Evolutionary conservation across 1,140 invertebrate species (phyloP).

Genomic region (Pollicipes pollicipes): DNA sequence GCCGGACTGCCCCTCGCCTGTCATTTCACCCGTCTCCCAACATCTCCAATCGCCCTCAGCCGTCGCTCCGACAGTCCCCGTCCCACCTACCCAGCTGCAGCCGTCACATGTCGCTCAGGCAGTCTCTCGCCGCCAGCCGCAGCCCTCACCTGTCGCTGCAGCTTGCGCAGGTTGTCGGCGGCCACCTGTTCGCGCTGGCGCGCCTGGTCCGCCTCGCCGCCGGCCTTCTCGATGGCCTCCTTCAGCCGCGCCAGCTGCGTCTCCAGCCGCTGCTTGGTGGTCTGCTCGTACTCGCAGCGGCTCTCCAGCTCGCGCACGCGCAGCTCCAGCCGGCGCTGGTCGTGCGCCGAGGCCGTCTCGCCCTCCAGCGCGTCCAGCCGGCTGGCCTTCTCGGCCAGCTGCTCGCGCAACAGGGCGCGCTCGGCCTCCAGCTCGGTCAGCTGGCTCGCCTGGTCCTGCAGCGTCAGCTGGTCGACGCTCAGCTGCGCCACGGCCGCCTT

Average conservation of each 20-base stretch:
- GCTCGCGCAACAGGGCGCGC: conserved; percentile 16
- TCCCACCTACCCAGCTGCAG: too few relatives aligned
- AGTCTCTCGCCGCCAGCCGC: too few relatives aligned
- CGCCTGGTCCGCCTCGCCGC: conserved; percentile 48
- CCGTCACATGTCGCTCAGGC: too few relatives aligned
- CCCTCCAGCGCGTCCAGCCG: conserved; percentile 59
- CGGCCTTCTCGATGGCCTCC: conserved; percentile 60
- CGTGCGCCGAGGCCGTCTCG: conserved; percentile 44
- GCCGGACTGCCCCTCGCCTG: too few relatives aligned
- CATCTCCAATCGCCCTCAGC: too few relatives aligned
- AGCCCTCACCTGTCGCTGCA: conserved; percentile 35
- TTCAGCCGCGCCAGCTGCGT: conserved; percentile 58
- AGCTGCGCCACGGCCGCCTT: conserved; percentile 67
- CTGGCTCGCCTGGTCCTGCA: conserved; percentile 59
- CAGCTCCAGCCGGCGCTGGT: conserved; percentile 45
- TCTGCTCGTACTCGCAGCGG: conserved; percentile 69
- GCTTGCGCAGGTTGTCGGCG: conserved; percentile 53
- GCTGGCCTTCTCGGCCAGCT: conserved; percentile 49
- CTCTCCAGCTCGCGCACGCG: conserved; percentile 74
- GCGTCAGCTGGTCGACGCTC: conserved; percentile 57
- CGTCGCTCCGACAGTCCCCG: too few relatives aligned
- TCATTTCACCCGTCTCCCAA: too few relatives aligned
- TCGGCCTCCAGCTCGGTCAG: conserved; percentile 35
- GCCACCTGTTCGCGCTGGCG: conserved; percentile 50
- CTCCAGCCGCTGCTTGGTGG: conserved; percentile 62